A percentile compares a stretch with the other conserved stretches of the same genome.
Evolutionary conservation across 2,113 vertebrate genomes (phyloP).

Genomic region (Podarcis muralis): DNA sequence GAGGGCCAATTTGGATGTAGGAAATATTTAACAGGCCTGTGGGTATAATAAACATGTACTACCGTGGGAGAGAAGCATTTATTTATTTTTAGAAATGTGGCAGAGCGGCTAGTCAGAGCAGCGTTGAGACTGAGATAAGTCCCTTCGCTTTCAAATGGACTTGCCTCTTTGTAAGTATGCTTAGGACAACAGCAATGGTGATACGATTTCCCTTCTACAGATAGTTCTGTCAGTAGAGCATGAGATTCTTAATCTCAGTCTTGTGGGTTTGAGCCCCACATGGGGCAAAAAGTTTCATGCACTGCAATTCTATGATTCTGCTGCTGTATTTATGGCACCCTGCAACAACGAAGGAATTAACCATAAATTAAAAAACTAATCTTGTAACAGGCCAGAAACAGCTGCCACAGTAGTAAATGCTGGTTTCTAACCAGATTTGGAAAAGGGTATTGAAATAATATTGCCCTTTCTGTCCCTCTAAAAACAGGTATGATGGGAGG

Average conservation of each 20-base stretch:
- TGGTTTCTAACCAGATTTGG: not conserved
- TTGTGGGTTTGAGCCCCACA: no score
- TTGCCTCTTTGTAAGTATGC: not conserved
- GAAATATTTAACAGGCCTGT: slow-evolving; percentile 13
- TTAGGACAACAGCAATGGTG: not conserved
- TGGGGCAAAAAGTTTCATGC: no score
- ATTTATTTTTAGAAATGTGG: not conserved
- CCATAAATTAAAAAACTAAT: not conserved
- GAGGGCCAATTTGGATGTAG: not conserved
- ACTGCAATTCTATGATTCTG: not conserved
- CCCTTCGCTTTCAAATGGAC: not conserved
- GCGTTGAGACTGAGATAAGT: not conserved
- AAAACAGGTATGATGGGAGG: not conserved
- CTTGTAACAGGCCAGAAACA: not conserved
- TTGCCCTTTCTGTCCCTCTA: not conserved
- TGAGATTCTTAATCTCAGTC: no score
- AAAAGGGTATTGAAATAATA: not conserved
- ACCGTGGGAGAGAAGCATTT: not conserved
- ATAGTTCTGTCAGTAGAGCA: no score
- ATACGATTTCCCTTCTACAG: no score
- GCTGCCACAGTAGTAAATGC: not conserved
- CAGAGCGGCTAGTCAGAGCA: not conserved
- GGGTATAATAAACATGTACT: slow-evolving; percentile 1
- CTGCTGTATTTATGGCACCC: not conserved
- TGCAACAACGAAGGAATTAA: not conserved